A percentile compares a stretch with the other conserved stretches of the same genome.
phyloP scores from a whole-genome alignment of 2,888 invertebrate species.

The Odontothrips loti region DNA sequence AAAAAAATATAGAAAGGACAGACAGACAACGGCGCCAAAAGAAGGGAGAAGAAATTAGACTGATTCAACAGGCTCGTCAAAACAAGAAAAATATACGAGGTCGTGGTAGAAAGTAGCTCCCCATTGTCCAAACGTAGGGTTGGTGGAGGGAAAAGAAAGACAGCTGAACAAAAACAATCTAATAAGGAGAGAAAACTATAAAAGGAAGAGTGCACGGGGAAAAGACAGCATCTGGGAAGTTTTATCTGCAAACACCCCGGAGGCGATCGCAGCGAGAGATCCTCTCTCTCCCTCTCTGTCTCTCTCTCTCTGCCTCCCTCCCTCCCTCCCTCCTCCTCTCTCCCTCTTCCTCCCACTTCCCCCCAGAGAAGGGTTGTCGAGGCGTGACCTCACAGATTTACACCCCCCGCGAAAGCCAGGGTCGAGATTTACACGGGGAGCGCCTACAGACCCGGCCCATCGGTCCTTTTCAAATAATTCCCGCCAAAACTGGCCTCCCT shows the following conservation, averaged over 20 bases:
- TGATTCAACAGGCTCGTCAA: slow-evolving; percentile 6
- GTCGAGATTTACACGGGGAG: too few species aligned
- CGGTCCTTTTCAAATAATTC: too few species aligned
- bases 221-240: slow-evolving; percentile 19
- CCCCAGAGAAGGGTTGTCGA: background rate
- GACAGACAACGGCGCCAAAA: background rate
- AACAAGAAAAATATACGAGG: background rate
- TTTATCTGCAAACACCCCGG: slow-evolving; percentile 30
- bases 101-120: background rate
- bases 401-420: background rate
- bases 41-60: background rate
- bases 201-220: background rate
- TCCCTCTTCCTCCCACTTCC: background rate
- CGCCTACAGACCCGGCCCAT: background rate
- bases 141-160: slow-evolving; percentile 35
- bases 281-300: background rate
- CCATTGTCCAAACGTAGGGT: background rate
- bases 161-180: slow-evolving; percentile 4
- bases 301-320: background rate
- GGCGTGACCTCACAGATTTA: slow-evolving; percentile 3
- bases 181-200: slow-evolving; percentile 26
- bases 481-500: too few species aligned
- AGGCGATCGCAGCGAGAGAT: background rate
- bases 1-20: too few species aligned
- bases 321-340: too few species aligned